Conservation (phyloP, 1,140 invertebrate genomes). For the Trinorchestia longiramus region DNA sequence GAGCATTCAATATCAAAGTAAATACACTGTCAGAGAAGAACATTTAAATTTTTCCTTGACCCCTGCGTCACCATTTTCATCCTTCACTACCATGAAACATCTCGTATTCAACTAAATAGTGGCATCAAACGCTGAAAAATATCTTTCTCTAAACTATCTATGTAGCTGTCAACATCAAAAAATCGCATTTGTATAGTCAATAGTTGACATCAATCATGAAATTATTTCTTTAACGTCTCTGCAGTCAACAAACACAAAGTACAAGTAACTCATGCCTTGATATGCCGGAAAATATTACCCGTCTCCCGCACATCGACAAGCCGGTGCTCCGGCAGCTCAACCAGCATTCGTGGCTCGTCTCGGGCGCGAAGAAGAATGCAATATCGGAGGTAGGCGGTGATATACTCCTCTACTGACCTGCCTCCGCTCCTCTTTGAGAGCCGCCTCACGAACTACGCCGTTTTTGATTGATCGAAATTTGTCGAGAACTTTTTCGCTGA, state of each 20-base stretch:
- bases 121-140: too few relatives aligned
- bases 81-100: too few relatives aligned
- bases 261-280: background rate
- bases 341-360: background rate
- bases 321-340: background rate
- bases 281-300: background rate
- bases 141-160: too few relatives aligned
- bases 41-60: too few relatives aligned
- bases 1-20: too few relatives aligned
- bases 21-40: too few relatives aligned
- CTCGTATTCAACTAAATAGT: too few relatives aligned
- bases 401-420: background rate
- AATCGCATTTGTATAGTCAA: background rate
- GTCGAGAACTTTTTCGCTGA: background rate
- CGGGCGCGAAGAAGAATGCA: background rate
- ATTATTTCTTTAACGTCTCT: background rate
- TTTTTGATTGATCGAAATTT: conserved; percentile 1
- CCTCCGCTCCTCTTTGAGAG: background rate
- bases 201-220: background rate
- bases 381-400: conserved; percentile 18
- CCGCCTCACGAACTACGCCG: background rate
- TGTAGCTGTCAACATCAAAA: too few relatives aligned
- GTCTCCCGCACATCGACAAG: background rate
- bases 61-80: too few relatives aligned
- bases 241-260: background rate